These are phyloP conservation scores for Sarcophaga rosellei DNA, from an alignment of 2,888 invertebrate species.

Conservation along the genomic window DNA sequence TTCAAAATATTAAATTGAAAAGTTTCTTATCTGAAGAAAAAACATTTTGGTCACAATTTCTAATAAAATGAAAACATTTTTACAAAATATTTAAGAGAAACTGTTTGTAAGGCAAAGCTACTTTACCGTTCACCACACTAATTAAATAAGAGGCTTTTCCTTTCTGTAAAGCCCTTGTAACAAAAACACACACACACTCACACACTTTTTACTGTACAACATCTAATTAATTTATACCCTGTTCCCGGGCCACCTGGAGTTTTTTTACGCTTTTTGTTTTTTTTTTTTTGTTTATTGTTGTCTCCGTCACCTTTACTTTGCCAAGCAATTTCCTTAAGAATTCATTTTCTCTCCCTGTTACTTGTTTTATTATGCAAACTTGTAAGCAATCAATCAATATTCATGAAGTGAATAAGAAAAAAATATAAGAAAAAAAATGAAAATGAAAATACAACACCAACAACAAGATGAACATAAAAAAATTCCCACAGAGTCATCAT, in stretches of 20 bases:
- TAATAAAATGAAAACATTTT: too few relatives aligned
- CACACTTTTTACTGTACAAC: constrained; percentile 8
- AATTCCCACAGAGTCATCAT: constrained; percentile 54
- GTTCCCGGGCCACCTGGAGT: background rate
- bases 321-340: constrained; percentile 53
- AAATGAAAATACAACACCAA: too few relatives aligned
- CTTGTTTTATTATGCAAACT: constrained; percentile 61
- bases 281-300: constrained; percentile 20
- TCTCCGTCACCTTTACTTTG: constrained; percentile 50
- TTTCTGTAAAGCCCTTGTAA: background rate
- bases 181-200: too few relatives aligned
- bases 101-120: too few relatives aligned
- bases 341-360: constrained; percentile 34
- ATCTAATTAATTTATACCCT: constrained; percentile 51
- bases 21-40: too few relatives aligned
- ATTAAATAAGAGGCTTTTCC: constrained; percentile 45
- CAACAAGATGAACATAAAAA: background rate
- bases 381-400: constrained; percentile 70
- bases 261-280: background rate
- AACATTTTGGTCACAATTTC: too few relatives aligned
- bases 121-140: constrained; percentile 11
- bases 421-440: too few relatives aligned
- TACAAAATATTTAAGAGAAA: too few relatives aligned
- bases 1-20: too few relatives aligned
- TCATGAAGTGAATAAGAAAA: constrained; percentile 60